Base-by-base conservation (phyloP, 1,140 invertebrate species). In the Pantala flavescens region DNA sequence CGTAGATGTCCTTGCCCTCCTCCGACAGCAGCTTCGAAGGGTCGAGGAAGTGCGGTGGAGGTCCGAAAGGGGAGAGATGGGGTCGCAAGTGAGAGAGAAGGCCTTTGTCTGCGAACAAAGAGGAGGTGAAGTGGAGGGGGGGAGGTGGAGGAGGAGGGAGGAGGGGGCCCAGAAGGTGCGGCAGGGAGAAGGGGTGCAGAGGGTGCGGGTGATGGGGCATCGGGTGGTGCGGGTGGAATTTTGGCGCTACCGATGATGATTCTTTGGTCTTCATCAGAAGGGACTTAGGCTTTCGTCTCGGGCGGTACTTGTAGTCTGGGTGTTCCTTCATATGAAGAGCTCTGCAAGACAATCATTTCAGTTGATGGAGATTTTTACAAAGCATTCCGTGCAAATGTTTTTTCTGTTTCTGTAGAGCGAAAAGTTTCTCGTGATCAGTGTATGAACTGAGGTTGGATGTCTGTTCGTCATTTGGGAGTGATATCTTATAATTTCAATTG, bases 271-370 rank as follows among this genome's bases (percentile, higher is more conserved):
- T 93, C 74, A 77, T 76, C 73, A 91, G 80, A 16, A 86, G 77
- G 0, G 85, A 83, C 81, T 98, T 98, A 0, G 96, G 96, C 83
- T 97, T 97, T 77, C 94, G 86, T 73, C 95, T 86, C 16, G 95
- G 95, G 42, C 95, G 88, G 83, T 97, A 97, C 84, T 97, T 97
- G 87, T 97, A 97, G 82, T 97, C 95, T 7, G 95, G 95, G 81
- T 97, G 94, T 82, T 97, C 95, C 84, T 96, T 96, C 96, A 98
- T 98, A 85, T 98, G 96, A 14, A 97, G 86, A 23, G 95, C 94
- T 82, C 93, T 94, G 86, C 23, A 84, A 86, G 80, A 74, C 81
- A 80, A 63, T n/a, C 7, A 19, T 11, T 74, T 74, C 5, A 24
- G 28, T 3, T 70, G 3, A 7, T 70, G 2, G 63, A 36, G 28